A percentile compares a stretch with the other conserved stretches of the same genome.
These are phyloP conservation scores for Cephus runcator DNA, from an alignment of 2,888 invertebrate genomes.

Conservation along the genomic window DNA sequence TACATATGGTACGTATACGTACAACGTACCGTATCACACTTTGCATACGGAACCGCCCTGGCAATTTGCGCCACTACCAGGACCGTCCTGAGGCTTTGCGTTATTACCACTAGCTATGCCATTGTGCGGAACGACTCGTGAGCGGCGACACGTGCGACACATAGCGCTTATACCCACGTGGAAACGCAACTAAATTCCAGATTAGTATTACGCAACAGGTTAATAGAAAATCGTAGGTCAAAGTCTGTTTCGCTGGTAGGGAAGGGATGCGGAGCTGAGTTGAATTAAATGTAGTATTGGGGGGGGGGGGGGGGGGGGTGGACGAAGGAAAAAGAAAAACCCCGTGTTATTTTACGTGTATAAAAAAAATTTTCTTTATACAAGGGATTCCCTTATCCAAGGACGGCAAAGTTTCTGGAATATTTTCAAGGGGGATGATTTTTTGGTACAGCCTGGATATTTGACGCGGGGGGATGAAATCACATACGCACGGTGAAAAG, in stretches of 20 bases:
- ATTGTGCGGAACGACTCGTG: background rate
- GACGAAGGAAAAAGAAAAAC: background rate
- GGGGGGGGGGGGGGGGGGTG: too few species aligned
- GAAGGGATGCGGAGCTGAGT: background rate
- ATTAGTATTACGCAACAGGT: background rate
- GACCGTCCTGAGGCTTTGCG: background rate
- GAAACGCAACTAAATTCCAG: background rate
- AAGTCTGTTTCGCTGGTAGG: background rate
- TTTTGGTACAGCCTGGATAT: background rate
- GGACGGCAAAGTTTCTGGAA: background rate
- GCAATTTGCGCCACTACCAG: background rate
- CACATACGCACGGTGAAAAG: background rate
- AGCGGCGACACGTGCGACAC: background rate
- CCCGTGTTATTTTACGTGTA: background rate
- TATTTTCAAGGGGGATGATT: background rate
- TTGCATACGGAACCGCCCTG: slow-evolving; percentile 9
- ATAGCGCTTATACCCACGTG: background rate
- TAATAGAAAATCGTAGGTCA: background rate
- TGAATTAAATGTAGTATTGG: background rate
- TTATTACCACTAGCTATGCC: background rate
- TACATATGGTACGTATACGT: background rate
- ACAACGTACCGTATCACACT: background rate
- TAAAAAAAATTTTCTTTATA: background rate
- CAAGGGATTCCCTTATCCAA: background rate
- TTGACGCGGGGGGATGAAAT: background rate